A percentile compares a stretch with the other conserved stretches of the same genome.
phyloP scores from a whole-genome alignment of 2,113 vertebrate species.

The Ciconia stormi region DNA sequence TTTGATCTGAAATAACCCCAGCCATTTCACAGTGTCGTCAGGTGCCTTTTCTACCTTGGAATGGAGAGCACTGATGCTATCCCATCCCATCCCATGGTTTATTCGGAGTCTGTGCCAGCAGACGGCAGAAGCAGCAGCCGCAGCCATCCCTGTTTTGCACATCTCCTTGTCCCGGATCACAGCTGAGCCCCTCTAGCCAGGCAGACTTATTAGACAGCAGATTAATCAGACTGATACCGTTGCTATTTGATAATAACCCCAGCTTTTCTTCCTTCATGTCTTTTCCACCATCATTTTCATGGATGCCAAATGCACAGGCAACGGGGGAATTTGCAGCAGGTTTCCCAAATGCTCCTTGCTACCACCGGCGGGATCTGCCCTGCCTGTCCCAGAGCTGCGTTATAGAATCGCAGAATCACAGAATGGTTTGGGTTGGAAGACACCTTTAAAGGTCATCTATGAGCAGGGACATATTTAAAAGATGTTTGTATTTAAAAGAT shows the following conservation, averaged over 20 bases:
- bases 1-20: neutral
- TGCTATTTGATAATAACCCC: neutral
- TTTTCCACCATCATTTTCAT: neutral
- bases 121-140: neutral
- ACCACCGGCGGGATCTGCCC: neutral
- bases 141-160: neutral
- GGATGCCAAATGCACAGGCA: neutral
- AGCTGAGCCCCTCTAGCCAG: neutral
- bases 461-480: no score
- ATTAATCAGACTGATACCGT: neutral
- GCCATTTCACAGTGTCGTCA: neutral
- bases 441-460: neutral
- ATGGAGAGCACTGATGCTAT: neutral
- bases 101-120: neutral
- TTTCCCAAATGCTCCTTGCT: fast-evolving
- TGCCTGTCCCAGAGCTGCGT: neutral
- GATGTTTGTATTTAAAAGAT: no score
- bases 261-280: neutral
- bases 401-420: neutral
- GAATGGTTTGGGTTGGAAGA: neutral
- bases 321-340: neutral
- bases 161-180: neutral
- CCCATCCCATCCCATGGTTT: neutral
- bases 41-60: neutral
- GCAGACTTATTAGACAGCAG: neutral